Conservation (phyloP, 2,888 invertebrate genomes). For the Suillia variegata region DNA sequence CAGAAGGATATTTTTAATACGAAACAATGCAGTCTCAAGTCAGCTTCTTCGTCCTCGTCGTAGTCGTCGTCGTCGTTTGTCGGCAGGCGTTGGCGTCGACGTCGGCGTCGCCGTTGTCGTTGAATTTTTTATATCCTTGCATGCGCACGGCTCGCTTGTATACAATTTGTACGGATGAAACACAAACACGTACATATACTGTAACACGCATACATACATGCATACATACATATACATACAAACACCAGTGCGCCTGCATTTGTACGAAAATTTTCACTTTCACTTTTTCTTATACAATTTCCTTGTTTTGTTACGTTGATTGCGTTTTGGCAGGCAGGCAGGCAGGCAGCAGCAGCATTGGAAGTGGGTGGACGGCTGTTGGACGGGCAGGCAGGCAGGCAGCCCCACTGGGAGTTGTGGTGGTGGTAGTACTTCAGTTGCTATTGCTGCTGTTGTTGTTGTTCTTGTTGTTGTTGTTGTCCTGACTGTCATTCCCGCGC, state of each 20-base stretch:
- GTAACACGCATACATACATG: background rate
- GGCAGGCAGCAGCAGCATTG: too few species aligned
- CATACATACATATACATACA: conserved; percentile 13
- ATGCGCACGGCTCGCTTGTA: conserved; percentile 18
- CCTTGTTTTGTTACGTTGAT: conserved; percentile 4
- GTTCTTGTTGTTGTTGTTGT: conserved; percentile 23
- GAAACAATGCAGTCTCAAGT: conserved; percentile 1
- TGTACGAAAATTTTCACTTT: conserved; percentile 39
- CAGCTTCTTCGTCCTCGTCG: conserved; percentile 21
- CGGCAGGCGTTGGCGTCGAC: conserved; percentile 5
- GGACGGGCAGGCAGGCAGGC: background rate
- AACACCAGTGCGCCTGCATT: conserved; percentile 2
- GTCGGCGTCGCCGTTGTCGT: conserved; percentile 28
- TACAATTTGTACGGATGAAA: conserved; percentile 1
- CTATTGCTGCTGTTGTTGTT: conserved; percentile 14
- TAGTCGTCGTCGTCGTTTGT: conserved; percentile 26
- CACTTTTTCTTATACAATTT: conserved; percentile 37
- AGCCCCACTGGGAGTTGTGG: background rate
- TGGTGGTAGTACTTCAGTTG: too few species aligned
- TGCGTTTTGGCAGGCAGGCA: conserved; percentile 11
- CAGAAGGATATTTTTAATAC: conserved; percentile 47
- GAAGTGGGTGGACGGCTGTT: too few species aligned
- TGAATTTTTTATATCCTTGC: conserved; percentile 24
- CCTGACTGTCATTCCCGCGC: conserved; percentile 10
- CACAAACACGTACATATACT: conserved; percentile 14